Evolutionary conservation across 2,888 invertebrate species (phyloP), one percentile per base, ranked within the genome.

Genomic region (Megaustenia siamemsis): DNA sequence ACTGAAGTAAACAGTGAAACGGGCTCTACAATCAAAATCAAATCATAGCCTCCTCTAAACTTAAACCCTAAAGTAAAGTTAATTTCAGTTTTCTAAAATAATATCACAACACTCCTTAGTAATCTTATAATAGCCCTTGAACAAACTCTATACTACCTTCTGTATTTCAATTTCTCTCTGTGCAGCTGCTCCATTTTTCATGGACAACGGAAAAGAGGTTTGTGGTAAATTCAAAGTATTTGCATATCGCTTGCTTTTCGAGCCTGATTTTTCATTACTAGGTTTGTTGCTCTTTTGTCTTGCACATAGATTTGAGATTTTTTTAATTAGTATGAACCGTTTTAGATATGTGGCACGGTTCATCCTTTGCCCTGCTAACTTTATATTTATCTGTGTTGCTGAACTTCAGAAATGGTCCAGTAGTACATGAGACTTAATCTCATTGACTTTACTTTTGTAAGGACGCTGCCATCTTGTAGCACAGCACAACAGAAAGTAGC

Each of bases 141-240:
- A n/a, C n/a, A n/a, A n/a, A n/a, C n/a, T n/a, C n/a, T n/a, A n/a
- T n/a, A n/a, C 79, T 86, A 92, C 93, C 90, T 90, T 89, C 87
- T 93, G 93, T 18, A 93, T 90, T 45, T 91, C 87, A 43, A 86
- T 35, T 86, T 93, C 94, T 69, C 92, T 87, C 81, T 88, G 86
- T 21, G 89, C 83, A 28, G 90, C 90, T 35, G 90, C 89, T 38
- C 91, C 91, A 86, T 91, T 89, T 78, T 92, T 91, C 66, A 93
- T 88, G 5, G 92, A 90, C 24, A 92, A 86, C 5, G 91, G 90
- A 84, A 93, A 93, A n/a, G 88, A 84, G 45, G 93, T 93, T 86
- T 91, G 89, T 0, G 94, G 93, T n/a, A 93, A 87, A 79, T 92
- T 91, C 28, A 94, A 83, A 8, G 93, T 91, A n/a, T 90, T 86